phyloP scores from a whole-genome alignment of 2,797 vertebrate species.

The Onychomys leucogaster region DNA sequence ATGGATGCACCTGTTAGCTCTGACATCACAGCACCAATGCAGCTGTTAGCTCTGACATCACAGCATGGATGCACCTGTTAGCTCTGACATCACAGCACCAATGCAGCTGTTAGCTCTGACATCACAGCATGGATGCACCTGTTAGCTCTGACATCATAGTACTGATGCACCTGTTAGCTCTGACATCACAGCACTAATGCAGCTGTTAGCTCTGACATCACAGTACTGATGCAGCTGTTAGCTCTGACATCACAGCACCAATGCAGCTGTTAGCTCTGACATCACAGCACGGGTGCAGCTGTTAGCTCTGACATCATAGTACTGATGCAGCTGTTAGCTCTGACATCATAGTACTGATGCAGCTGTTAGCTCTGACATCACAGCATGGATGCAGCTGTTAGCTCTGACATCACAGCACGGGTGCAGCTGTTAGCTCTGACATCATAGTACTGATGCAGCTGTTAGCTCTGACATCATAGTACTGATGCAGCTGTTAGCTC shows the following conservation, averaged over 20 bases:
- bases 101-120: not conserved
- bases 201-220: not conserved
- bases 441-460: not conserved
- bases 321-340: not conserved
- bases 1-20: not conserved
- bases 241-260: not conserved
- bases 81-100: not conserved
- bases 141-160: not conserved
- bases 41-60: not conserved
- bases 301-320: not conserved
- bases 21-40: not conserved
- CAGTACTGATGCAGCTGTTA: fast-evolving
- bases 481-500: not conserved
- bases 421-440: not conserved
- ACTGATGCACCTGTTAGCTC: not conserved
- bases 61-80: not conserved
- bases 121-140: fast-evolving
- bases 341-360: not conserved
- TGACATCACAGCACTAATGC: not conserved
- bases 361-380: not conserved
- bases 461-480: not conserved
- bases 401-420: not conserved
- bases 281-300: too few relatives aligned
- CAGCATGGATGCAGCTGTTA: not conserved
- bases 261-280: not conserved